A percentile compares a stretch with the other conserved stretches of the same genome.
These are phyloP conservation scores for Sebastes trivittatus DNA, from an alignment of 2,797 vertebrate genomes.

Conservation along the genomic window DNA sequence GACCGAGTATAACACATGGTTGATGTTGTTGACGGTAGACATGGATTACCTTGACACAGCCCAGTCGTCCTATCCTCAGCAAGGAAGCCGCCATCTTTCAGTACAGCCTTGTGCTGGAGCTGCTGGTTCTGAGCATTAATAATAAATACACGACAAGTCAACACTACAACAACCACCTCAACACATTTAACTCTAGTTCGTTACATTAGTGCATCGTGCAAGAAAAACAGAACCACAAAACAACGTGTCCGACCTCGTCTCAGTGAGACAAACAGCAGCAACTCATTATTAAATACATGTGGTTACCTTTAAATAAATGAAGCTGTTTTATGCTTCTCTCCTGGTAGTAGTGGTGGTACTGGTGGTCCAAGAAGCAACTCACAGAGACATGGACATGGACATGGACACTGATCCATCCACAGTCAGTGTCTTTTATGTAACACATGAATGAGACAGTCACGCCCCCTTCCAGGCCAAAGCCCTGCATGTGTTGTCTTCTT, in stretches of 20 bases:
- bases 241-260: neutral
- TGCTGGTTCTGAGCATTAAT: neutral
- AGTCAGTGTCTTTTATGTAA: constrained; percentile 43
- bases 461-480: constrained; percentile 26
- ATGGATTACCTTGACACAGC: constrained; percentile 75
- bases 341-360: neutral
- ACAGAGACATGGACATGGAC: neutral
- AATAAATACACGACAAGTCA: neutral
- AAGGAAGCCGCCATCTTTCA: constrained; percentile 78
- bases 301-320: accelerated
- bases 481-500: neutral
- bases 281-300: neutral
- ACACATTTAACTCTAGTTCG: accelerated
- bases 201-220: neutral
- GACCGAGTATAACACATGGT: accelerated
- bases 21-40: no score
- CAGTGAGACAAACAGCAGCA: neutral
- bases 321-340: accelerated
- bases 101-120: neutral
- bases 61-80: constrained; percentile 73
- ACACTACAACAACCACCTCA: accelerated
- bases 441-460: neutral
- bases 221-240: neutral
- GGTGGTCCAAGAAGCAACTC: neutral
- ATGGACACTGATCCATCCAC: neutral